These are phyloP conservation scores for Megaceryle torquata DNA, from an alignment of 2,113 vertebrate genomes.

Conservation along the genomic window DNA sequence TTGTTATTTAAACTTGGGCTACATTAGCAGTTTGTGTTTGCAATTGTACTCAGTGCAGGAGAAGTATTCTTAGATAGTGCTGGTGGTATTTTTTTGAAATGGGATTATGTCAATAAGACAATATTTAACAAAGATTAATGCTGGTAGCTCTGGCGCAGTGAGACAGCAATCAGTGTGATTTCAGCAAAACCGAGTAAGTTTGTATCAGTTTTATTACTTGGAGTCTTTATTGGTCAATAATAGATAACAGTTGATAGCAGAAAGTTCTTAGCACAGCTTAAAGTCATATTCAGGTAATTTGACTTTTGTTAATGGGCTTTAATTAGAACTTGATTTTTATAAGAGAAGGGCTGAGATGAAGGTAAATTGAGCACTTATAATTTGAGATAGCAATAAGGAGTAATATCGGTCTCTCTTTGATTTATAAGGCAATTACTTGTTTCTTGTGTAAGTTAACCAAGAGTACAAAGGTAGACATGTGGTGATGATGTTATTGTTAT, in stretches of 20 bases:
- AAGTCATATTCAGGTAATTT: background rate
- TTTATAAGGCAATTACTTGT: background rate
- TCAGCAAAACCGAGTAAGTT: slow-evolving; percentile 3
- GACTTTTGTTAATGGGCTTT: slow-evolving; percentile 9
- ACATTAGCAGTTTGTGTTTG: background rate
- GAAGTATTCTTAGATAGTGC: background rate
- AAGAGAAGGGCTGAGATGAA: background rate
- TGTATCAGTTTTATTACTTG: background rate
- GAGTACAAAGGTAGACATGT: background rate
- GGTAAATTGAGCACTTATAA: background rate
- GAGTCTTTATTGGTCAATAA: background rate
- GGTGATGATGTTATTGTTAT: background rate
- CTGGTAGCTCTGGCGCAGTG: background rate
- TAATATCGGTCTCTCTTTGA: background rate
- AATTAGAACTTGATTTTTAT: background rate
- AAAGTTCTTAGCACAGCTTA: background rate
- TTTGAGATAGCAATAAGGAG: background rate
- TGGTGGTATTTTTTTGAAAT: background rate
- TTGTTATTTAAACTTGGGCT: background rate
- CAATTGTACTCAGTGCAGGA: background rate
- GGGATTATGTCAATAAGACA: background rate
- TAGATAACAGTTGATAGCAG: background rate
- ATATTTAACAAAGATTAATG: slow-evolving; percentile 22
- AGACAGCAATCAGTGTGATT: background rate
- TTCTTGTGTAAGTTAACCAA: background rate